Percentiles rank a stretch among this genome's conserved stretches.
phyloP scores from a whole-genome alignment of 2,888 invertebrate species.

The Andrena haemorrhoa region DNA sequence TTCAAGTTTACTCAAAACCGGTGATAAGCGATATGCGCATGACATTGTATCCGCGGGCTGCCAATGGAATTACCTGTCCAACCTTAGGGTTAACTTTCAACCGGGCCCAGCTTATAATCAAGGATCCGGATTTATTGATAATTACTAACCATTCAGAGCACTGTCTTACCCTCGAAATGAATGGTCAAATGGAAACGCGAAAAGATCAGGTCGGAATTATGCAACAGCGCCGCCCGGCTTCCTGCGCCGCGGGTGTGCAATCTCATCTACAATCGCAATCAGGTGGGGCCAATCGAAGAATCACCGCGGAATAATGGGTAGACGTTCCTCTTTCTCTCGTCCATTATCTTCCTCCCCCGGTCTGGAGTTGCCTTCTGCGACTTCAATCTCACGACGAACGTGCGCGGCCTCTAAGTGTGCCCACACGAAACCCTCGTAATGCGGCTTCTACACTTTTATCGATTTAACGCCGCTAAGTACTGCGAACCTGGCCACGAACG shows the following conservation, averaged over 20 bases:
- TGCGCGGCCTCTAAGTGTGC: constrained; percentile 65
- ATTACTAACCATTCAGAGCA: neutral
- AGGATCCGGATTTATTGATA: neutral
- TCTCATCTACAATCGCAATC: constrained; percentile 74
- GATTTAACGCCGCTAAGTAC: constrained; percentile 65
- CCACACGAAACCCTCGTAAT: constrained; percentile 69
- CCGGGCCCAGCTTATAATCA: neutral
- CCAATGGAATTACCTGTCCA: neutral
- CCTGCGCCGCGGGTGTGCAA: constrained; percentile 64
- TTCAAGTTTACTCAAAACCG: neutral
- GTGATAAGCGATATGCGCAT: neutral
- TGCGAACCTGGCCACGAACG: constrained; percentile 58
- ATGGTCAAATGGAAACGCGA: neutral
- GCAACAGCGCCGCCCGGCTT: constrained; percentile 60
- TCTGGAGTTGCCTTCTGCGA: constrained; percentile 52
- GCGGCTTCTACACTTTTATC: constrained; percentile 67
- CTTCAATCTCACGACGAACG: constrained; percentile 70
- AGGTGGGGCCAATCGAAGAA: constrained; percentile 71
- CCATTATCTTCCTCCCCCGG: constrained; percentile 59
- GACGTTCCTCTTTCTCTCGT: constrained; percentile 65
- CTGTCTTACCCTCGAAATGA: neutral
- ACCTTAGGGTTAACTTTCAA: neutral
- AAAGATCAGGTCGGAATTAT: constrained; percentile 57
- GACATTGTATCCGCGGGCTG: neutral
- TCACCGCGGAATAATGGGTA: constrained; percentile 68